Base-by-base conservation (phyloP, 1,140 invertebrate species). In the Dreissena rostriformis region DNA sequence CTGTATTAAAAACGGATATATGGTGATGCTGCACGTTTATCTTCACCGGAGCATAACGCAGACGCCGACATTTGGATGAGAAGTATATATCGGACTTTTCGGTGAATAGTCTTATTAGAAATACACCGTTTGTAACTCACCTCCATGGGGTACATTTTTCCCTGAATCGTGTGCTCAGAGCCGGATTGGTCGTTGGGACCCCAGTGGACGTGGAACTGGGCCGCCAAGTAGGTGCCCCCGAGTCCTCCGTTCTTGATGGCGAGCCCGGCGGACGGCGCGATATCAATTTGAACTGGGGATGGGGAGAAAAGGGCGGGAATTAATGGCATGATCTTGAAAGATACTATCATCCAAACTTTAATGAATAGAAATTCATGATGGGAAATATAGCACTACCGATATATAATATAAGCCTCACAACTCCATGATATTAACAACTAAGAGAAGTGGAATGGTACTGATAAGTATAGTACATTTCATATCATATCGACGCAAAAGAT, bases 161-260 rank as follows among this genome's bases (percentile, higher is more conserved):
- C 86, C 24, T 92, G 71, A n/a, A 89, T 61, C 2, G 71, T 81
- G 70, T 92, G 92, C 80, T 93, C 92, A 4, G 91, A 92, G 14
- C 92, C 91, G 7, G 77, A 17, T 0, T 15, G 72, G 39, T 87
- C 81, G 24, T 89, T 83, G 15, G 51, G 76, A 17, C 91, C 91
- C 91, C 92, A 92, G 86, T 93, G 92, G 75, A 92, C 90, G 77
- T 92, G 92, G 28, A 92, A 88, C 70, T 91, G 88, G 0, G 68
- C 85, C 17, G 88, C 79, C 28, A 83, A 88, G 74, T 90, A 92
- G 10, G 26, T 76, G 10, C 68, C 79, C 11, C n/a, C 17, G 0
- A 92, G 78, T 28, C 85, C 87, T 0, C 87, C 89, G 10, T 85
- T 82, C 19, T 26, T 55, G 7, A 88, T 76, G 0, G n/a, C 22